phyloP scores from a whole-genome alignment of 2,797 vertebrate species.

The Lithobates sylvaticus region DNA sequence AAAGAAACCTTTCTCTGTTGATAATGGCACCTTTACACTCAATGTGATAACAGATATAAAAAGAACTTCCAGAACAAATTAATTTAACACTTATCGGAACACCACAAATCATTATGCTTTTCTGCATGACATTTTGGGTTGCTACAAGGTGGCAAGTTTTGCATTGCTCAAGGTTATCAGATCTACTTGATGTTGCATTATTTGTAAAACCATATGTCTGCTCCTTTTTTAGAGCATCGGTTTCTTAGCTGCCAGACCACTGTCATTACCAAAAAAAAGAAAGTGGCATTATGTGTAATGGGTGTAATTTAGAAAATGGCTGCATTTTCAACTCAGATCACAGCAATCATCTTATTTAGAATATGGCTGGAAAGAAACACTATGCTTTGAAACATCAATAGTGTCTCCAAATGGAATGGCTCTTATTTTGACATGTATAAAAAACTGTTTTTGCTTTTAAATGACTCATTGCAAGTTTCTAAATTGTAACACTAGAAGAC shows the following conservation, averaged over 20 bases:
- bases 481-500: background rate
- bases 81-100: background rate
- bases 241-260: slow-evolving; percentile 15
- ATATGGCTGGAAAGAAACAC: slow-evolving; percentile 25
- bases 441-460: background rate
- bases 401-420: slow-evolving; percentile 3
- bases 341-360: slow-evolving; percentile 39
- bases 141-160: background rate
- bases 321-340: slow-evolving; percentile 40
- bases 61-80: no score
- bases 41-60: no score
- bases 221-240: background rate
- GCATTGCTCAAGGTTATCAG: background rate
- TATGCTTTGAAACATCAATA: slow-evolving; percentile 19
- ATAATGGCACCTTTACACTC: no score
- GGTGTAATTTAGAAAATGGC: slow-evolving; percentile 34
- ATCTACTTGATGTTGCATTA: background rate
- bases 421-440: background rate
- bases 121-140: background rate
- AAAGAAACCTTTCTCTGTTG: no score
- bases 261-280: slow-evolving; percentile 5
- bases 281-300: slow-evolving; percentile 46
- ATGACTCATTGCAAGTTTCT: background rate
- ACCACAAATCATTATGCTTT: background rate
- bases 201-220: background rate